Conservation (phyloP, 2,113 vertebrate genomes). For the Lophura nycthemera region DNA sequence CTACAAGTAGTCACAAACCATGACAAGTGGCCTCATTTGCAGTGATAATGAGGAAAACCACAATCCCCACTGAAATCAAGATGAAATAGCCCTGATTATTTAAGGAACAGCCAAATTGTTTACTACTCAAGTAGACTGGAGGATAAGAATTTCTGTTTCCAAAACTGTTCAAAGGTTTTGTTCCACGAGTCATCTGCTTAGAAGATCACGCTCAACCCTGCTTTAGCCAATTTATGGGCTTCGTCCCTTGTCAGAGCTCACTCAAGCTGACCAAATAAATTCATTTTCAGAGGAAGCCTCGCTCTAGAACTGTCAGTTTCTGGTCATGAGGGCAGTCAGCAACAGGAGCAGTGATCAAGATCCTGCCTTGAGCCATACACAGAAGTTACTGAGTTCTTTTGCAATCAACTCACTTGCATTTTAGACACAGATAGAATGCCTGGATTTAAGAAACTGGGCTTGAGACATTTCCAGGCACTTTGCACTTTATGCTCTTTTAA, state of each 20-base stretch:
- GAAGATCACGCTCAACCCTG: neutral
- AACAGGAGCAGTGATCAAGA: neutral
- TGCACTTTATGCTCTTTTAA: neutral
- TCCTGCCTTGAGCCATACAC: neutral
- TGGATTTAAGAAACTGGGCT: neutral
- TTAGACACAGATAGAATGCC: neutral
- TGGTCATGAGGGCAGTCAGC: neutral
- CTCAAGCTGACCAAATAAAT: neutral
- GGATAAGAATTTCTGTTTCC: neutral
- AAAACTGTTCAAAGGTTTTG: slow-evolving; percentile 18
- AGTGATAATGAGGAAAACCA: neutral
- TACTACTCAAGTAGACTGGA: neutral
- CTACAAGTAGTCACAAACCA: neutral
- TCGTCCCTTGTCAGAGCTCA: neutral
- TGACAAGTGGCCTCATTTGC: neutral
- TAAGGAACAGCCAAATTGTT: neutral
- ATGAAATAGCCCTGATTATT: neutral
- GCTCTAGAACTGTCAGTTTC: neutral
- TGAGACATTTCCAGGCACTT: neutral
- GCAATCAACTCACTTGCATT: neutral
- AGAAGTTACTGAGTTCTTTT: neutral
- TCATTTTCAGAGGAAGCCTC: neutral
- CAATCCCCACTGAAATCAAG: neutral
- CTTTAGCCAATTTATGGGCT: neutral
- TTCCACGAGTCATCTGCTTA: neutral